Percentiles rank a stretch among this genome's conserved stretches.
Evolutionary conservation across 1,140 invertebrate species (phyloP).

Genomic region (Atta cephalotes): DNA sequence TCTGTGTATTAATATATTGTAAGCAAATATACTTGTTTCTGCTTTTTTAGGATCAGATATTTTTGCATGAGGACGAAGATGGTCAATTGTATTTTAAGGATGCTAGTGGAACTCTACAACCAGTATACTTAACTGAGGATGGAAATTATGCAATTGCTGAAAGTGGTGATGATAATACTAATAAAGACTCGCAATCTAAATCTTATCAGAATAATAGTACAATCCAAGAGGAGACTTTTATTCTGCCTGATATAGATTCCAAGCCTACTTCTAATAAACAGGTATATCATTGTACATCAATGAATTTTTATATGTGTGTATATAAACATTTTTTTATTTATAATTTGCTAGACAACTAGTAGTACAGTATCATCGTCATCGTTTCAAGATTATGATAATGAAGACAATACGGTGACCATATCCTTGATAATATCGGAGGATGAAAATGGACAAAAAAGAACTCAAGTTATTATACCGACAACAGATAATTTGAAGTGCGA

Average conservation of each 20-base stretch:
- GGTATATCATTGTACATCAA: constrained; percentile 68
- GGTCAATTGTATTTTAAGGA: constrained; percentile 85
- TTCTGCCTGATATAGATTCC: constrained; percentile 77
- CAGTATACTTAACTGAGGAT: constrained; percentile 84
- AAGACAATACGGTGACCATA: constrained; percentile 85
- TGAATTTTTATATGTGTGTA: background rate
- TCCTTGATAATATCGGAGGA: constrained; percentile 85
- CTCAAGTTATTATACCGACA: constrained; percentile 86
- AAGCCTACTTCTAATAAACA: constrained; percentile 73
- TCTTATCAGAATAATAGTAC: constrained; percentile 68
- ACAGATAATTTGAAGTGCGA: constrained; percentile 83
- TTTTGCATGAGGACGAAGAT: constrained; percentile 84
- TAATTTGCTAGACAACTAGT: constrained; percentile 20
- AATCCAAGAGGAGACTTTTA: constrained; percentile 76
- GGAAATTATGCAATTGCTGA: constrained; percentile 84
- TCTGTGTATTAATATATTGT: background rate
- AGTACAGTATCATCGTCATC: constrained; percentile 45
- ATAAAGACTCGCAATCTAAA: constrained; percentile 74
- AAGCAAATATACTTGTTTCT: background rate
- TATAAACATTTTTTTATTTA: constrained; percentile 6
- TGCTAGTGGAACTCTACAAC: constrained; percentile 82
- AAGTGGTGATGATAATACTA: constrained; percentile 78
- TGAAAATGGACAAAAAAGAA: constrained; percentile 84
- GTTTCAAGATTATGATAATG: constrained; percentile 79
- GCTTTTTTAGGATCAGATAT: constrained; percentile 82